A percentile compares a stretch with the other conserved stretches of the same genome.
phyloP scores from a whole-genome alignment of 2,888 invertebrate genomes.

The Priocnemis perturbator region DNA sequence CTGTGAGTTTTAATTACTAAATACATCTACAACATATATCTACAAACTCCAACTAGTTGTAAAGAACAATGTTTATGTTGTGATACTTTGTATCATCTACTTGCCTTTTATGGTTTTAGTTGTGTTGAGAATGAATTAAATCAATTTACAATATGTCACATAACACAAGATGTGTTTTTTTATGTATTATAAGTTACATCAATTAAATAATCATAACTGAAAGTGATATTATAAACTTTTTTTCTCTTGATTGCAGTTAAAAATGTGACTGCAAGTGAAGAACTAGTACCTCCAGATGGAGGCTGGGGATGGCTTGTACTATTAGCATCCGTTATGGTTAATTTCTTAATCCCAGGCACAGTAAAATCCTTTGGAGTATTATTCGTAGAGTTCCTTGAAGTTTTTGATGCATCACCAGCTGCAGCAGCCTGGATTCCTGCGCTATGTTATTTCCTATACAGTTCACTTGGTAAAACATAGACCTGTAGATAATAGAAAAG shows the following conservation, averaged over 20 bases:
- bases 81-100: too few relatives aligned
- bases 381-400: slow-evolving; percentile 88
- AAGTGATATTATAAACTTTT: not conserved
- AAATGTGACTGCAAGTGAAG: slow-evolving; percentile 74
- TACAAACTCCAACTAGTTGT: too few relatives aligned
- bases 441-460: slow-evolving; percentile 91
- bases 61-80: too few relatives aligned
- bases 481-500: not conserved
- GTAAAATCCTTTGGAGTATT: slow-evolving; percentile 92
- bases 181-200: too few relatives aligned
- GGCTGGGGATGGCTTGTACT: slow-evolving; percentile 91
- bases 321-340: slow-evolving; percentile 85
- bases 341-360: slow-evolving; percentile 90
- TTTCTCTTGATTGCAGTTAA: slow-evolving; percentile 47
- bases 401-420: slow-evolving; percentile 84
- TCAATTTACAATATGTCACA: too few relatives aligned
- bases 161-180: too few relatives aligned
- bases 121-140: too few relatives aligned
- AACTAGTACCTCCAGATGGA: slow-evolving; percentile 88
- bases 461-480: slow-evolving; percentile 84
- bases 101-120: too few relatives aligned
- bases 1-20: too few relatives aligned
- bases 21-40: too few relatives aligned
- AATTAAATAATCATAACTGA: too few relatives aligned
- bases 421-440: slow-evolving; percentile 91